These are phyloP conservation scores for Cheilosia scutellata DNA, from an alignment of 2,888 invertebrate genomes.

Conservation along the genomic window DNA sequence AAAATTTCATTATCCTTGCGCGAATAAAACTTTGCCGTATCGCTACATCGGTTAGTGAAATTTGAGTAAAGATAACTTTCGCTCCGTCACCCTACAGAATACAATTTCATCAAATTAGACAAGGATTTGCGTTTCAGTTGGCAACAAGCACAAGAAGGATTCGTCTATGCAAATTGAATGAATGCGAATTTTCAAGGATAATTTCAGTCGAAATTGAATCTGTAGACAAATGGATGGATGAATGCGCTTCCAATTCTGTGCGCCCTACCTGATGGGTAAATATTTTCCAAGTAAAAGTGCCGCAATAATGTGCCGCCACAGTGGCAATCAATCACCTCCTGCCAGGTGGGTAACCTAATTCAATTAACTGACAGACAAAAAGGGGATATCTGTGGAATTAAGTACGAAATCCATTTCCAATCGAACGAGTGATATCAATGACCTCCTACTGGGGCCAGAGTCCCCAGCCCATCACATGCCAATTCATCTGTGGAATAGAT, in stretches of 20 bases:
- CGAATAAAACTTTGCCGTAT: constrained; percentile 49
- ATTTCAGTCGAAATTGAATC: constrained; percentile 68
- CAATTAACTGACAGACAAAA: constrained; percentile 65
- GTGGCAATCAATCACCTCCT: constrained; percentile 65
- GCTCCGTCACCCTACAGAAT: not conserved
- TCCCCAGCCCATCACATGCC: constrained; percentile 51
- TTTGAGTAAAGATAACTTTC: constrained; percentile 7
- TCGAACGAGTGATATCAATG: constrained; percentile 44
- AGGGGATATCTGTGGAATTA: constrained; percentile 62
- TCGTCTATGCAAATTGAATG: constrained; percentile 68
- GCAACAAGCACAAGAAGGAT: constrained; percentile 23
- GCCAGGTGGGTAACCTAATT: constrained; percentile 70
- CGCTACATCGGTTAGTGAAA: not conserved
- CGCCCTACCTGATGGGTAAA: constrained; percentile 25
- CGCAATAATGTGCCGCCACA: constrained; percentile 48
- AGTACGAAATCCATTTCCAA: constrained; percentile 26
- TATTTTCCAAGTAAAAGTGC: constrained; percentile 62
- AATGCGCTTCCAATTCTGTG: constrained; percentile 29
- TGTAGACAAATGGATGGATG: constrained; percentile 16
- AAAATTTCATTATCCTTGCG: constrained; percentile 65
- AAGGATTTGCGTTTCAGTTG: constrained; percentile 39
- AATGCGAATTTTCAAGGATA: constrained; percentile 66
- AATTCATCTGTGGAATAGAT: constrained; percentile 50
- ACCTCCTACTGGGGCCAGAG: constrained; percentile 33
- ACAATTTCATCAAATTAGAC: constrained; percentile 39